A percentile compares a stretch with the other conserved stretches of the same genome.
phyloP scores from a whole-genome alignment of 2,888 invertebrate species.

The Ichneumoninae sp. region DNA sequence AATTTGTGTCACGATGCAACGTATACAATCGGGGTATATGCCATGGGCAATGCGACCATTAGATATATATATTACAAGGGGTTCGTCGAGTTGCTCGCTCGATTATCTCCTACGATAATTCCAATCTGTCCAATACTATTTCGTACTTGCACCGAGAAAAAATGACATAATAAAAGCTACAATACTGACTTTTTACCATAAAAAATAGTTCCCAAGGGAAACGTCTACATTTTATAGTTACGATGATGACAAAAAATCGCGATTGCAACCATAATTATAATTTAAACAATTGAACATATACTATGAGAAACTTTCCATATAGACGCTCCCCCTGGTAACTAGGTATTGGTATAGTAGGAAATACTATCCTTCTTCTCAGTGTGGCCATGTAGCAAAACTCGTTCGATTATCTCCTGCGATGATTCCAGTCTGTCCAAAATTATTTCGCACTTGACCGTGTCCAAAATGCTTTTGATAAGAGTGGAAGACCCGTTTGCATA shows the following conservation, averaged over 20 bases:
- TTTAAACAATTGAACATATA: too few relatives aligned
- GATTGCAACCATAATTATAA: too few relatives aligned
- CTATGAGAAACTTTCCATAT: too few relatives aligned
- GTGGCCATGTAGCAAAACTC: background rate
- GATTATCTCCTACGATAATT: background rate
- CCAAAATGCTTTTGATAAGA: background rate
- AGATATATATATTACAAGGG: background rate
- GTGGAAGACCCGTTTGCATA: background rate
- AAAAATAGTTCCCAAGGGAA: too few relatives aligned
- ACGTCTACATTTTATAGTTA: too few relatives aligned
- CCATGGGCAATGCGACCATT: background rate
- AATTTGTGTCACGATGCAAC: slow-evolving; percentile 15
- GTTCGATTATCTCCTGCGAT: background rate
- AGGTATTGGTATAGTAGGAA: too few relatives aligned
- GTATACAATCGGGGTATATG: background rate
- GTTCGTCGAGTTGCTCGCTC: background rate
- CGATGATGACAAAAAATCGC: too few relatives aligned
- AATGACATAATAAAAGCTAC: too few relatives aligned
- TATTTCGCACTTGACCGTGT: background rate
- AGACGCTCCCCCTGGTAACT: too few relatives aligned
- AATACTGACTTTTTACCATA: too few relatives aligned
- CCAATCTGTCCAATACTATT: background rate
- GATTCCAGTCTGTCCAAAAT: background rate
- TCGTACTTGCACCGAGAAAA: background rate
- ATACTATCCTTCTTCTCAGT: too few relatives aligned